Evolutionary conservation across 2,797 vertebrate species (phyloP), one percentile per base, ranked within the genome.

Genomic region (Eleutherodactylus coqui): DNA sequence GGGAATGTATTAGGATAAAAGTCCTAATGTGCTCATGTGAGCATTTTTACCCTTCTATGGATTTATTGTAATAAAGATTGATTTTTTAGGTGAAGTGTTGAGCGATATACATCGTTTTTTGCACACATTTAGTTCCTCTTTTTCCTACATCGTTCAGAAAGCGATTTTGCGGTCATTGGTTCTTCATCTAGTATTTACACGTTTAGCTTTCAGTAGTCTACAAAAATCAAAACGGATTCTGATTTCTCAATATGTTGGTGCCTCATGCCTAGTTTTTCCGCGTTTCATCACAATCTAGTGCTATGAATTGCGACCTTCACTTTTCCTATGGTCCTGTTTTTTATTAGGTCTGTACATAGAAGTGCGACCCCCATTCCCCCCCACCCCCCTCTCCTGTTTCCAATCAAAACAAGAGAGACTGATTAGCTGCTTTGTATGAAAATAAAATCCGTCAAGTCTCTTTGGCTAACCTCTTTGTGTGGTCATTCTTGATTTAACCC

Each of bases 401-500:
- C 62, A 80, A 75, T 84, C 55, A 67, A 87, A 87, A 87, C 86
- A 84, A 36, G 3, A 34, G 41, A 84, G 77, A 87, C 67, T 55
- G 45, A 87, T 87, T 76, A 75, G 53, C 55, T 53, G 82, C 81
- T 87, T 79, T 43, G 70, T 79, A 45, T 49, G 45, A 75, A 87
- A 84, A 87, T 84, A 87, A 80, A 80, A 87, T 84, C 53, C 53
- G 79, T 87, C 86, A 80, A 67, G 86, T 45, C 76, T 43, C 4
- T 21, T 24, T 8, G 14, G 77, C 53, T 76, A 75, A 72, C 76
- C 69, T 81, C 82, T 84, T 75, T 76, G 86, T 84, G 73, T 75
- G 77, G 82, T 36, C 86, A 87, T 60, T 60, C 72, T 80, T 87
- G 76, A 80, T 83, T 87, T 87, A 84, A 69, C 78, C 55, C 86